phyloP scores from a whole-genome alignment of 2,797 vertebrate species.

The Alcedo atthis region DNA sequence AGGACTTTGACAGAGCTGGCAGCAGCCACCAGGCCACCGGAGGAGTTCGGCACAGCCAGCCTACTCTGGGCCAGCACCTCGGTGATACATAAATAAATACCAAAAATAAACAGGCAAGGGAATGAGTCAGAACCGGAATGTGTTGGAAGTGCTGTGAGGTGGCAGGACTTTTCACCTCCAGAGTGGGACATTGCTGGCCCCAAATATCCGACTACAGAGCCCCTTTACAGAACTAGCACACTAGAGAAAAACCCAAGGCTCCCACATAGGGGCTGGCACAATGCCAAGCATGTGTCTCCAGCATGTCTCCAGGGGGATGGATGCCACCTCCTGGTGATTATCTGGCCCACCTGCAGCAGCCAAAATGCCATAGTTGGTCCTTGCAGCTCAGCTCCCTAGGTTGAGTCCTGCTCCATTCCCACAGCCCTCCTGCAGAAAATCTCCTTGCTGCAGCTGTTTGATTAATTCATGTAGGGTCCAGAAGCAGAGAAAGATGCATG shows the following conservation, averaged over 20 bases:
- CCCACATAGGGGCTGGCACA: neutral
- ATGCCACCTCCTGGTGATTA: neutral
- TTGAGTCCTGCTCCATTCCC: neutral
- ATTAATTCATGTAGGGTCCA: neutral
- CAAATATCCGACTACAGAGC: neutral
- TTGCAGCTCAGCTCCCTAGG: neutral
- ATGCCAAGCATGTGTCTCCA: accelerated
- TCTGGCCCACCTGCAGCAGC: neutral
- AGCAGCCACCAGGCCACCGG: slow-evolving; percentile 5
- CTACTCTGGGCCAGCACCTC: neutral
- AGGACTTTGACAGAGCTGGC: slow-evolving; percentile 8
- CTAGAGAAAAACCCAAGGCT: neutral
- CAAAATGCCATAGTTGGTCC: neutral
- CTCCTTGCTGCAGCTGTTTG: neutral
- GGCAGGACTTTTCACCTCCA: neutral
- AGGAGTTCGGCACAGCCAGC: neutral
- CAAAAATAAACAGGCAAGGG: slow-evolving; percentile 6
- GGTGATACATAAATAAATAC: neutral
- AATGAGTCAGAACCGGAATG: neutral
- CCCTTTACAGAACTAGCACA: neutral
- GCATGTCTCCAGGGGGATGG: neutral
- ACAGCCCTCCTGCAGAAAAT: neutral
- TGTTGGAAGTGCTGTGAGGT: neutral
- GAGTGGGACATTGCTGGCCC: neutral
- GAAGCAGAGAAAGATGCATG: neutral